Conservation (phyloP, 1,140 invertebrate genomes). For the Drosophila navojoa region DNA sequence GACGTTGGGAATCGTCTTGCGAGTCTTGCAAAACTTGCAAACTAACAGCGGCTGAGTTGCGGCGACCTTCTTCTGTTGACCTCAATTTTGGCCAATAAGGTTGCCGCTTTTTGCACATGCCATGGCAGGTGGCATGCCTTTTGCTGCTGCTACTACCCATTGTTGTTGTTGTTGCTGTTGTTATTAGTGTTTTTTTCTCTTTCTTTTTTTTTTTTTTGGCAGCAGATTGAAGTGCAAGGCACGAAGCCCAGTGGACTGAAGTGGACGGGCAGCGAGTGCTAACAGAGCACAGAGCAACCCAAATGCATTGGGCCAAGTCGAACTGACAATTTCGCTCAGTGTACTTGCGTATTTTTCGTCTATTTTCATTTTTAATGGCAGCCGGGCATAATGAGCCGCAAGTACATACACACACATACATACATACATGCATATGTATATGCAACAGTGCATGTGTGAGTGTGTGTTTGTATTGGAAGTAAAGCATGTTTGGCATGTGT, state of each 20-base stretch:
- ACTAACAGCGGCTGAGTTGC: slow-evolving; percentile 19
- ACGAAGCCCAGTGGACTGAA: slow-evolving; percentile 26
- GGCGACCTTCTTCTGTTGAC: slow-evolving; percentile 74
- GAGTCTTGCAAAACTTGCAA: slow-evolving; percentile 1
- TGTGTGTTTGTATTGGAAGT: slow-evolving; percentile 4
- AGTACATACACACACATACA: slow-evolving; percentile 38
- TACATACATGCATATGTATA: slow-evolving; percentile 1
- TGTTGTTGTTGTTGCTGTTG: slow-evolving; percentile 50
- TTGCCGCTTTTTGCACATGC: slow-evolving; percentile 35
- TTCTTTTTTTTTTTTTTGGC: slow-evolving; percentile 15
- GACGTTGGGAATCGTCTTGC: slow-evolving; percentile 30
- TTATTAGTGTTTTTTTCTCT: neutral
- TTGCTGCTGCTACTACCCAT: neutral
- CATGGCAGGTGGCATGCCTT: slow-evolving; percentile 40
- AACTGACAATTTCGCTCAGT: slow-evolving; percentile 53
- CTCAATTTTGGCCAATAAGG: slow-evolving; percentile 75
- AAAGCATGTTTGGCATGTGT: slow-evolving; percentile 7
- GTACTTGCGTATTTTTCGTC: slow-evolving; percentile 23
- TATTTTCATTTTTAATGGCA: slow-evolving; percentile 72
- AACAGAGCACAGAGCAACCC: neutral
- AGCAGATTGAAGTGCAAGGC: slow-evolving; percentile 72
- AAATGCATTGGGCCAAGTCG: neutral
- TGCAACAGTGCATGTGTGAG: neutral
- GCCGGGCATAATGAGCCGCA: slow-evolving; percentile 69
- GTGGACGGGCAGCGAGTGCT: neutral